A percentile compares a stretch with the other conserved stretches of the same genome.
phyloP scores from a whole-genome alignment of 2,797 vertebrate genomes.

The Sciaenops ocellatus region DNA sequence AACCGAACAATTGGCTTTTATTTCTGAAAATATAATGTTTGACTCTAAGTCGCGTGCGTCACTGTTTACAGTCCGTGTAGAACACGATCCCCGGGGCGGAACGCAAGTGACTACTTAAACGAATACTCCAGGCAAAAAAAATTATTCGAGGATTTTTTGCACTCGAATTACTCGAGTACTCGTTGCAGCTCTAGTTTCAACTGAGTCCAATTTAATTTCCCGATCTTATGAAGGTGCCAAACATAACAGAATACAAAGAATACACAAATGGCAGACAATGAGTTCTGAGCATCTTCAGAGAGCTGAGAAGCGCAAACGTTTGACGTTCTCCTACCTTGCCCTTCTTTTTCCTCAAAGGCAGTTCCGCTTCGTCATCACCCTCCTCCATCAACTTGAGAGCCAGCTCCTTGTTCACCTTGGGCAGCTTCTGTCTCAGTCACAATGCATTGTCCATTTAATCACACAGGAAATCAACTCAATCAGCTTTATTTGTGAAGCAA shows the following conservation, averaged over 20 bases:
- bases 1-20: no score
- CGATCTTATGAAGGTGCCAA: not conserved
- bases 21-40: no score
- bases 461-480: conserved; percentile 4
- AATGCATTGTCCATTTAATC: not conserved
- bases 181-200: no score
- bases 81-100: no score
- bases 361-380: conserved; percentile 86
- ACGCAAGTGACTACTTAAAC: no score
- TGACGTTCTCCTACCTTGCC: conserved; percentile 86
- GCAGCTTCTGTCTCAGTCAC: conserved; percentile 88
- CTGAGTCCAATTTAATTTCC: not conserved
- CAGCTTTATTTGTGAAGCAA: not conserved
- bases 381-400: conserved; percentile 97
- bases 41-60: no score
- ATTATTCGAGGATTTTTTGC: no score
- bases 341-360: conserved; percentile 89
- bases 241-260: not conserved
- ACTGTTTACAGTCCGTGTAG: no score
- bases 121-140: no score
- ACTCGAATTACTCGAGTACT: no score
- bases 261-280: not conserved
- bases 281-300: not conserved
- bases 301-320: no score
- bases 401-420: conserved; percentile 96